These are phyloP conservation scores for Chaenocephalus aceratus DNA, from an alignment of 2,113 vertebrate species.

Conservation along the genomic window DNA sequence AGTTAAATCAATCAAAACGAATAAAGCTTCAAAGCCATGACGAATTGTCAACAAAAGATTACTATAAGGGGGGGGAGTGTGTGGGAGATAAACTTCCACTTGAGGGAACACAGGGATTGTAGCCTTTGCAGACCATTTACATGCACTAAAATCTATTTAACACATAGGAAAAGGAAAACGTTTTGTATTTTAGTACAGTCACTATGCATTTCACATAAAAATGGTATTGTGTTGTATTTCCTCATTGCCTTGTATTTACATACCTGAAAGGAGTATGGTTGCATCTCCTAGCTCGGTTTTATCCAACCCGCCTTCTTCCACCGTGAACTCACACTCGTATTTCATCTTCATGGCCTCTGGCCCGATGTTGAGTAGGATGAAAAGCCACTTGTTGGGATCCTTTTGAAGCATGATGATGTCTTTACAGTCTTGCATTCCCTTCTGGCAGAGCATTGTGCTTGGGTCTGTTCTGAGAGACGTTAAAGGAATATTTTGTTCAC, in stretches of 20 bases:
- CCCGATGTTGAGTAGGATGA: conserved; percentile 19
- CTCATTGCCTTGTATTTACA: background rate
- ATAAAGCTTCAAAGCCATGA: no score
- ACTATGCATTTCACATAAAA: no score
- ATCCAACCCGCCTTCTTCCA: fast-evolving
- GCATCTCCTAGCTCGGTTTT: fast-evolving
- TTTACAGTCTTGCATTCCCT: fast-evolving
- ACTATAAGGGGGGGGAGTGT: no score
- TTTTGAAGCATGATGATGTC: background rate
- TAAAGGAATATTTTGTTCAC: background rate
- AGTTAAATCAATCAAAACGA: no score
- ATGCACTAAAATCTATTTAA: no score
- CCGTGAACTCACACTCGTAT: conserved; percentile 52
- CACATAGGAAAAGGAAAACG: no score
- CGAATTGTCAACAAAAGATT: no score
- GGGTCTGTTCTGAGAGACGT: background rate
- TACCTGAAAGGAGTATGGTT: conserved; percentile 30
- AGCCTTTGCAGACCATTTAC: no score
- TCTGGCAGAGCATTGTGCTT: background rate
- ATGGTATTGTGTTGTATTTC: no score
- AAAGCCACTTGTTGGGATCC: background rate
- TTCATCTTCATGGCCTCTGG: background rate
- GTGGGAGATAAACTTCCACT: no score
- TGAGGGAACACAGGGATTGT: no score
- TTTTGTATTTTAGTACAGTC: no score